Conservation (phyloP, 2,797 vertebrate genomes). For the Meda fulgida region DNA sequence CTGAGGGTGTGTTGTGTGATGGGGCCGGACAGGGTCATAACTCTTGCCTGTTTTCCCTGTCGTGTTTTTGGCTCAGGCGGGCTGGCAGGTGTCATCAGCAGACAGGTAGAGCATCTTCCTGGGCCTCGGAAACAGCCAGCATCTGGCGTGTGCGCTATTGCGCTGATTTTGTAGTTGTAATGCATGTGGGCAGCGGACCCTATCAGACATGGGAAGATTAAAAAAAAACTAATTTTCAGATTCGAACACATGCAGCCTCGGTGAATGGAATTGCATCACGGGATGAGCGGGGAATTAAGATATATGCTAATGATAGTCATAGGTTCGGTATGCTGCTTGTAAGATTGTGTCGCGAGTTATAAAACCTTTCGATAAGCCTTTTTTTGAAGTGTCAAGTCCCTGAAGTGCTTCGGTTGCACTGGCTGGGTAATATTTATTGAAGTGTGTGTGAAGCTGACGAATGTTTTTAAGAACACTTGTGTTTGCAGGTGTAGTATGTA, state of each 20-base stretch:
- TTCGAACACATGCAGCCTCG: constrained; percentile 14
- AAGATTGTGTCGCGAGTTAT: constrained; percentile 2
- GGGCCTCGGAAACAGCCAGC: constrained; percentile 24
- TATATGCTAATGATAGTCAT: constrained; percentile 49
- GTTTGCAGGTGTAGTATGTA: constrained; percentile 5
- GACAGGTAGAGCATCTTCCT: constrained; percentile 28
- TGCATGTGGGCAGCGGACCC: constrained; percentile 35
- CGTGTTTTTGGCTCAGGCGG: constrained; percentile 44
- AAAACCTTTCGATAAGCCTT: constrained; percentile 39
- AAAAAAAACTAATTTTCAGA: constrained; percentile 45
- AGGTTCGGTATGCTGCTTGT: constrained; percentile 14
- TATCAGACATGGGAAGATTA: constrained; percentile 41
- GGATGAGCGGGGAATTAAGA: constrained; percentile 23
- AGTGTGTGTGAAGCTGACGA: constrained; percentile 11
- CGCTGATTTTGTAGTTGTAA: constrained; percentile 27
- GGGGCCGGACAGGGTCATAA: constrained; percentile 46
- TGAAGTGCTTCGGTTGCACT: constrained; percentile 46
- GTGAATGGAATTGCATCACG: constrained; percentile 25
- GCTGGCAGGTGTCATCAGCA: constrained; percentile 44
- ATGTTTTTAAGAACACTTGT: constrained; percentile 4
- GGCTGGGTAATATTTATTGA: constrained; percentile 34
- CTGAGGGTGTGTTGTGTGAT: constrained; percentile 38
- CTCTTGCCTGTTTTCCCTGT: constrained; percentile 41
- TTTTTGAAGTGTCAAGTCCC: constrained; percentile 44
- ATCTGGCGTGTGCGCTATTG: constrained; percentile 24